A percentile compares a stretch with the other conserved stretches of the same genome.
Evolutionary conservation across 2,888 invertebrate genomes (phyloP).

Genomic region (Pycnomerus fuliginosus): DNA sequence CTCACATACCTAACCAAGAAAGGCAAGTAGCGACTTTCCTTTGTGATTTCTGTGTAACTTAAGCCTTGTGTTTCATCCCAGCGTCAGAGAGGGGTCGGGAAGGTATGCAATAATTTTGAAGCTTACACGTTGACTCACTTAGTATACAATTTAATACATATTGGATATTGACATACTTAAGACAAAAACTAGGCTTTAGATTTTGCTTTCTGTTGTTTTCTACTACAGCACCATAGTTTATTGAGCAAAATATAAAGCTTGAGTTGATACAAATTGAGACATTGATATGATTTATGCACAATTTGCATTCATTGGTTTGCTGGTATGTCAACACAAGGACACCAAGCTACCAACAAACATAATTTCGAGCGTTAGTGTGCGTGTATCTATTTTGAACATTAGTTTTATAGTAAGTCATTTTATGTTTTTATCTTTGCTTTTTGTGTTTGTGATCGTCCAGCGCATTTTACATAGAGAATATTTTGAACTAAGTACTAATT

Average conservation of each 20-base stretch:
- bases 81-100: slow-evolving; percentile 63
- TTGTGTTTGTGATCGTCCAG: background rate
- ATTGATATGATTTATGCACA: slow-evolving; percentile 27
- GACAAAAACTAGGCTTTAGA: slow-evolving; percentile 23
- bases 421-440: slow-evolving; percentile 2
- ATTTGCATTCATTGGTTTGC: slow-evolving; percentile 44
- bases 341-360: slow-evolving; percentile 41
- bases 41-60: slow-evolving; percentile 43
- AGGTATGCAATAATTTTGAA: slow-evolving; percentile 53
- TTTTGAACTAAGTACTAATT: background rate
- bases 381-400: slow-evolving; percentile 6
- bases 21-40: too few relatives aligned
- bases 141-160: slow-evolving; percentile 17
- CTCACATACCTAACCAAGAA: too few relatives aligned
- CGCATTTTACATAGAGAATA: background rate
- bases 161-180: slow-evolving; percentile 1
- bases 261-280: slow-evolving; percentile 14
- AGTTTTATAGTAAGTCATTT: too few relatives aligned
- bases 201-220: slow-evolving; percentile 21
- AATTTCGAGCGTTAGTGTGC: slow-evolving; percentile 4
- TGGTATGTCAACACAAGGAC: slow-evolving; percentile 54
- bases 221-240: background rate
- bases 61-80: slow-evolving; percentile 59
- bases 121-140: slow-evolving; percentile 39
- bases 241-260: slow-evolving; percentile 25